phyloP scores from a whole-genome alignment of 2,888 invertebrate genomes.

The Dasypolia templi region DNA sequence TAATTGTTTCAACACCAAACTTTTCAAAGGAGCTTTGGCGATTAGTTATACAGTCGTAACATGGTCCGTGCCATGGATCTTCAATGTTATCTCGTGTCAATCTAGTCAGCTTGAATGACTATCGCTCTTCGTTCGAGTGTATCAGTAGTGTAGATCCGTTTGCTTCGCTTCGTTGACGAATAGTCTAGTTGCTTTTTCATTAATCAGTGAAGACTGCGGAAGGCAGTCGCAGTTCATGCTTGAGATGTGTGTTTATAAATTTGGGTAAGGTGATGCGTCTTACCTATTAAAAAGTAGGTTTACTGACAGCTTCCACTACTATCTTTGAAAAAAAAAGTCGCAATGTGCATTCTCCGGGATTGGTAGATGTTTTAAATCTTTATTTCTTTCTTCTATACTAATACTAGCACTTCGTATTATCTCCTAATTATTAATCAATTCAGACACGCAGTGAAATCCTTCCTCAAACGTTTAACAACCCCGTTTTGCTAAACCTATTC shows the following conservation, averaged over 20 bases:
- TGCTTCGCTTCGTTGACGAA: slow-evolving; percentile 74
- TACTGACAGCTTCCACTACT: neutral
- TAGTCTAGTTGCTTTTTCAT: slow-evolving; percentile 70
- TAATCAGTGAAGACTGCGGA: slow-evolving; percentile 68
- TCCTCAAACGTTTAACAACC: too few relatives aligned
- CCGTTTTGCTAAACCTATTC: too few relatives aligned
- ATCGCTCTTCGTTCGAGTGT: slow-evolving; percentile 69
- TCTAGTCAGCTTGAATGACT: slow-evolving; percentile 58
- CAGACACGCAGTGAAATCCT: too few relatives aligned
- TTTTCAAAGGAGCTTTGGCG: slow-evolving; percentile 32
- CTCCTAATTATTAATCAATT: too few relatives aligned
- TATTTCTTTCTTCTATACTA: too few relatives aligned
- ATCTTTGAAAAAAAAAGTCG: neutral
- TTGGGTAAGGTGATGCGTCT: neutral
- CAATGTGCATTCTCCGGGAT: too few relatives aligned
- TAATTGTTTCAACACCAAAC: slow-evolving; percentile 58
- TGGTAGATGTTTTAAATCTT: too few relatives aligned
- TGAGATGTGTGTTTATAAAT: neutral
- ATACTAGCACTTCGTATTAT: too few relatives aligned
- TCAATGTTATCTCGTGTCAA: slow-evolving; percentile 66
- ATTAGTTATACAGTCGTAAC: slow-evolving; percentile 58
- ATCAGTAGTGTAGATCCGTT: slow-evolving; percentile 70
- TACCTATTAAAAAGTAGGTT: neutral
- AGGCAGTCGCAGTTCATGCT: slow-evolving; percentile 22
- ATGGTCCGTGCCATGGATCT: slow-evolving; percentile 36